Base-by-base conservation (phyloP, 2,888 invertebrate genomes). In the Hydraecia micacea region DNA sequence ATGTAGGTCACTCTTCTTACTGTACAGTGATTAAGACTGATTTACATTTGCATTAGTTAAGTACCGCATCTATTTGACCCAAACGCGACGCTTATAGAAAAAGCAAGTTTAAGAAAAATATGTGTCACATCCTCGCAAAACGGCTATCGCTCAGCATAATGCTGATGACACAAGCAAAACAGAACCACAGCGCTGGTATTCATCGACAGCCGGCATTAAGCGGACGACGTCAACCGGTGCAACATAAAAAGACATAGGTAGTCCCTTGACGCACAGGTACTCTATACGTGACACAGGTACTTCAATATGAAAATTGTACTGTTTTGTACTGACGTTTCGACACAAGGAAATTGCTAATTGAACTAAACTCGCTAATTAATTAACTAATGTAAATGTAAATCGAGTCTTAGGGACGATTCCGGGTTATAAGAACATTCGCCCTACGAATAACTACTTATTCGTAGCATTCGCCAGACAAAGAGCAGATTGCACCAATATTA, bases 1-100 rank as follows among this genome's bases (percentile, higher is more conserved):
- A 7, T 84, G 84, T 80, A 69, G 5, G 80, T 58, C 36, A 49
- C 49, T 36, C 11, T 15, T 46, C 4, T 25, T 32, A 32, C 28
- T 25, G 4, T 7, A 21, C 28, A 7, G 28, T 46, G 21, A 21
- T 46, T 46, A 21, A 21, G 21, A 11, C 28, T 28, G 11, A 21
- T 66, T 28, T 28, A 46, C 28, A 28, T 32, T 68, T 32, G 21
- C 28, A 49, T 49, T 69, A 13, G 8, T 69, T 69, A 25, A 25
- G 2, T 25, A 15, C 25, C 2, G 25, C 39, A 39, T 18, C 15
- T 66, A n/a, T n/a, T 39, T n/a, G 15, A 9, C 4, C 15, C 1
- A n/a, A 39, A 18, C n/a, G 66, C 0, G n/a, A n/a, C 8, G 0
- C 25, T 15, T 25, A 13, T 21, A 25, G 9, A 39, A 21, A 32